These are phyloP conservation scores for Graptemys geographica DNA, from an alignment of 2,797 vertebrate genomes.

Conservation along the genomic window DNA sequence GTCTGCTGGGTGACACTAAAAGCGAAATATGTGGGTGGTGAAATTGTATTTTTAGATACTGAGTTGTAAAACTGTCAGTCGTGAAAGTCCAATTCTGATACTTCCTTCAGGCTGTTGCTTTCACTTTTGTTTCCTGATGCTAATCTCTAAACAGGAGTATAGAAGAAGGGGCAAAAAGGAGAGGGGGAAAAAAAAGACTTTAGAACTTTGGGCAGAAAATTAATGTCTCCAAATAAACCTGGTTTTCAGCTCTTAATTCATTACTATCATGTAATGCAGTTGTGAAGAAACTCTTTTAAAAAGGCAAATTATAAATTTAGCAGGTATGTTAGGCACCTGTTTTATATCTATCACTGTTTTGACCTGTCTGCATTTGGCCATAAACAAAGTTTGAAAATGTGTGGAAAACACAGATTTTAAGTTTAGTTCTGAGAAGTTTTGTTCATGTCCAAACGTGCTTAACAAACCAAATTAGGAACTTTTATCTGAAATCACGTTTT, in stretches of 20 bases:
- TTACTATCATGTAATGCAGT: rapidly evolving
- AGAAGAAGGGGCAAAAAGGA: neutral
- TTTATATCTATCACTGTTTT: neutral
- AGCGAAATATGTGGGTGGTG: neutral
- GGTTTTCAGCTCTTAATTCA: neutral
- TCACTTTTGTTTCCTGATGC: slow-evolving; percentile 32
- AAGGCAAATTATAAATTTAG: rapidly evolving
- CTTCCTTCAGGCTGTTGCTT: slow-evolving; percentile 15
- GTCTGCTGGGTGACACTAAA: neutral
- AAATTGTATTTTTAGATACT: rapidly evolving
- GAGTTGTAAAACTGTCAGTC: neutral
- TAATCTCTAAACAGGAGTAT: neutral
- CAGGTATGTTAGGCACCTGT: neutral
- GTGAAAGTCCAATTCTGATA: rapidly evolving
- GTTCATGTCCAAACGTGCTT: neutral
- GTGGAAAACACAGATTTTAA: neutral
- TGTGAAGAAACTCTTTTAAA: rapidly evolving
- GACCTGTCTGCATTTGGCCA: neutral
- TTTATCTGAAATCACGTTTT: neutral
- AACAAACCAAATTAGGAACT: neutral
- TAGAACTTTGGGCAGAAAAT: neutral
- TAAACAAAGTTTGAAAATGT: neutral
- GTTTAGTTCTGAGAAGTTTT: neutral
- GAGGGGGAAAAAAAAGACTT: neutral
- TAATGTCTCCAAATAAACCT: neutral